Evolutionary conservation across 2,888 invertebrate species (phyloP).

Genomic region (Ichneumon xanthorius): DNA sequence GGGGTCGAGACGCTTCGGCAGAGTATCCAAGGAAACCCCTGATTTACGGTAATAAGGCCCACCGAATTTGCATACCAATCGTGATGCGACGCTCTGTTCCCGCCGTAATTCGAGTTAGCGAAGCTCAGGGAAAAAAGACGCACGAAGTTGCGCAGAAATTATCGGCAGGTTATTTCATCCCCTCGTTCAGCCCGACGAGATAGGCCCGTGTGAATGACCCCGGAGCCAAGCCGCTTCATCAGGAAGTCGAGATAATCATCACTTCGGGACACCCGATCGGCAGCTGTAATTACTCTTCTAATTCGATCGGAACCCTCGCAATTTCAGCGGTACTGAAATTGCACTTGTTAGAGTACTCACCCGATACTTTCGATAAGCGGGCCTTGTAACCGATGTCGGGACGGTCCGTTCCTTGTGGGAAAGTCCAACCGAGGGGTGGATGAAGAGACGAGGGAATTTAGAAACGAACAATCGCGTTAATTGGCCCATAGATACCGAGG

Average conservation of each 20-base stretch:
- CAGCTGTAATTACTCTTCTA: constrained; percentile 56
- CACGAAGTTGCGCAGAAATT: constrained; percentile 6
- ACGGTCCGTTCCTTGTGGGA: constrained; percentile 51
- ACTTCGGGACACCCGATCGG: constrained; percentile 38
- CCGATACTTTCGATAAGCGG: background rate
- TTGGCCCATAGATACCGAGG: too few species aligned
- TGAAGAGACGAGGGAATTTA: background rate
- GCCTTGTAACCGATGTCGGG: constrained; percentile 52
- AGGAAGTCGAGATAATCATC: constrained; percentile 63
- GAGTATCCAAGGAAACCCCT: constrained; percentile 45
- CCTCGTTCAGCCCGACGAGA: constrained; percentile 1
- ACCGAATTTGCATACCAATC: constrained; percentile 65
- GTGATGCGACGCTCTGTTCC: constrained; percentile 48
- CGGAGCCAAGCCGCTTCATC: constrained; percentile 35
- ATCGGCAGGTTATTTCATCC: constrained; percentile 46
- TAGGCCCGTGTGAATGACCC: constrained; percentile 30
- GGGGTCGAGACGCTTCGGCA: constrained; percentile 23
- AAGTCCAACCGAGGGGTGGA: constrained; percentile 24
- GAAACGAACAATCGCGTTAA: background rate
- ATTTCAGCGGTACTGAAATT: constrained; percentile 37
- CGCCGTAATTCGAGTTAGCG: background rate
- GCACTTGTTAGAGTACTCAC: constrained; percentile 45
- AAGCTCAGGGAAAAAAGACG: background rate
- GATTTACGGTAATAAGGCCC: constrained; percentile 50
- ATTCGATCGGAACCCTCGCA: constrained; percentile 49